Conservation (phyloP, 2,888 invertebrate genomes). For the Ophion slaviceki region DNA sequence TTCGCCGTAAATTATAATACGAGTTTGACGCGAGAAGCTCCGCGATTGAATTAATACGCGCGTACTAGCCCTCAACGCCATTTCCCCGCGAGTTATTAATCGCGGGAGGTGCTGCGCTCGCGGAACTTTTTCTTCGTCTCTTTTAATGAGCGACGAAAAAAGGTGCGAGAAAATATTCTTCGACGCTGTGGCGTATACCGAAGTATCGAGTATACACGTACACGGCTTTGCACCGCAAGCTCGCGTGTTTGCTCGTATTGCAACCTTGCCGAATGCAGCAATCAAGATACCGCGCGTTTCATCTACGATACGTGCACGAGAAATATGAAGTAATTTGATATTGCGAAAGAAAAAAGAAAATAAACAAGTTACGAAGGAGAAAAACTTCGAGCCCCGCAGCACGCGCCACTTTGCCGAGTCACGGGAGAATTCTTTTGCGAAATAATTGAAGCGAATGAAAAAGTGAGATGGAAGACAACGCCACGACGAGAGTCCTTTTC, state of each 20-base stretch:
- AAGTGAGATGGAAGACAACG: background rate
- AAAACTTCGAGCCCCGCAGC: background rate
- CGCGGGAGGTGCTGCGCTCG: background rate
- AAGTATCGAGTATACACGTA: constrained; percentile 5
- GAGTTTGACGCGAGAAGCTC: background rate
- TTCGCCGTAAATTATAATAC: constrained; percentile 7
- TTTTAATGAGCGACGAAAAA: background rate
- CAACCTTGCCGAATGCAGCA: constrained; percentile 13
- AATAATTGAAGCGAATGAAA: background rate
- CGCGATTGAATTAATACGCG: constrained; percentile 7
- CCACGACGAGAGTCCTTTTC: background rate
- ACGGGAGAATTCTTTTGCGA: constrained; percentile 15
- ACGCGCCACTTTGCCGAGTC: background rate
- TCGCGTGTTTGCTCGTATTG: constrained; percentile 28
- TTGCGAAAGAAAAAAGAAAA: constrained; percentile 6
- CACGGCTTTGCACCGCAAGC: background rate
- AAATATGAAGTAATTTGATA: constrained; percentile 28
- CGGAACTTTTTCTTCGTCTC: background rate
- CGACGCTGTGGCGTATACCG: background rate
- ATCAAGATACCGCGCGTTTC: constrained; percentile 20
- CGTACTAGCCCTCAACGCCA: background rate
- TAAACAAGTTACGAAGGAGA: background rate
- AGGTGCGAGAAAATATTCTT: background rate
- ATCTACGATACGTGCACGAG: constrained; percentile 7
- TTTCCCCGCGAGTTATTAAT: constrained; percentile 17